Percentiles rank a stretch among this genome's conserved stretches.
Conservation (phyloP, 2,888 invertebrate genomes). For the Punctoribates punctum region DNA sequence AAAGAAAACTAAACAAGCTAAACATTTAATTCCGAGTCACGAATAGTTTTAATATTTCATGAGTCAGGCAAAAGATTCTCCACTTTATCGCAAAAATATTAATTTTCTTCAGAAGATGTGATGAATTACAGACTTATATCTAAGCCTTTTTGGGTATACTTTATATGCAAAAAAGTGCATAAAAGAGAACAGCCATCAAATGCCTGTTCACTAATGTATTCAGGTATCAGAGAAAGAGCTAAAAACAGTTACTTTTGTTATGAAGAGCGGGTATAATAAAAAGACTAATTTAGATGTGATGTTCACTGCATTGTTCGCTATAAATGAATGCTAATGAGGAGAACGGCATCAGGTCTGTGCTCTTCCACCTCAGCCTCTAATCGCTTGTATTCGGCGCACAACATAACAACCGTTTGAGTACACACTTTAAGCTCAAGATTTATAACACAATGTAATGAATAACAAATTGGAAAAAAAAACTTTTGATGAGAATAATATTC, state of each 20-base stretch:
- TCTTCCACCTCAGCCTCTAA: neutral
- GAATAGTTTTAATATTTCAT: neutral
- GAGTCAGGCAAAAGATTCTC: neutral
- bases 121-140: constrained; percentile 15
- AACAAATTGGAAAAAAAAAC: too few relatives aligned
- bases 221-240: neutral
- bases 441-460: too few relatives aligned
- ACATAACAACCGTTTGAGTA: neutral
- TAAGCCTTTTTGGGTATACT: neutral
- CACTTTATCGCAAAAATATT: neutral
- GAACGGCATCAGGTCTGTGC: constrained; percentile 4
- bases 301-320: constrained; percentile 10
- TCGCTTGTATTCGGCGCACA: neutral
- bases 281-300: constrained; percentile 20
- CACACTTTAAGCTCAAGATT: too few relatives aligned
- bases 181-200: constrained; percentile 13
- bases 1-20: too few relatives aligned
- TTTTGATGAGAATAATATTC: too few relatives aligned
- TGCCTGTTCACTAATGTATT: neutral
- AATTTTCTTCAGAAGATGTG: neutral
- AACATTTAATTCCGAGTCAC: too few relatives aligned
- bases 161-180: neutral
- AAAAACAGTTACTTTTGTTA: constrained; percentile 16
- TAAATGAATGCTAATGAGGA: constrained; percentile 18
- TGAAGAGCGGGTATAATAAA: neutral